Evolutionary conservation across 2,888 invertebrate species (phyloP).

Genomic region (Diaprepes abbreviatus): DNA sequence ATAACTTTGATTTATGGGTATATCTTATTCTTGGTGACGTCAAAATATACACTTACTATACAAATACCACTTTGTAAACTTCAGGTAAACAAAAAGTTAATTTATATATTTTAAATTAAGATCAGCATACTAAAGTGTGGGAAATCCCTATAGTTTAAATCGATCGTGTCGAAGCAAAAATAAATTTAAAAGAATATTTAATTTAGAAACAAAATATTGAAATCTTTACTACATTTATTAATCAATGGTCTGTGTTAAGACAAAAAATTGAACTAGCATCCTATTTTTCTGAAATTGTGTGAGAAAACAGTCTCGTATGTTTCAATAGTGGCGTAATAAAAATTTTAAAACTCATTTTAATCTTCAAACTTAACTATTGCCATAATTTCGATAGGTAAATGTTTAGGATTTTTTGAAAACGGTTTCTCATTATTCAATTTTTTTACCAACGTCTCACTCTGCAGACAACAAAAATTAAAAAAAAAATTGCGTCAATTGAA

Average conservation of each 20-base stretch:
- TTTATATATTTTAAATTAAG: too few species aligned
- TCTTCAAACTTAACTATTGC: too few species aligned
- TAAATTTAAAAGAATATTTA: neutral
- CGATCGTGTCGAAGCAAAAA: neutral
- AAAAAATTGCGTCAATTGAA: neutral
- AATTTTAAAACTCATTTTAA: neutral
- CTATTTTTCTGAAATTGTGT: neutral
- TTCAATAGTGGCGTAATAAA: neutral
- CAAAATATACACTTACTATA: too few species aligned
- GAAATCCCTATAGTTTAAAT: too few species aligned
- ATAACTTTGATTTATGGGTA: too few species aligned
- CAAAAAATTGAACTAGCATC: neutral
- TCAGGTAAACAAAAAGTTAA: too few species aligned
- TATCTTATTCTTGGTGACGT: too few species aligned
- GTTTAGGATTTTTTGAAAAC: neutral
- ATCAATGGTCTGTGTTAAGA: neutral
- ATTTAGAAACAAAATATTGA: too few species aligned
- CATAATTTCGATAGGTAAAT: neutral
- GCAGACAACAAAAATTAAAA: neutral
- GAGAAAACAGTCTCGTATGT: neutral
- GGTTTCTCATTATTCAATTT: neutral
- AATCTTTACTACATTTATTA: conserved; percentile 11
- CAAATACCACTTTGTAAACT: too few species aligned
- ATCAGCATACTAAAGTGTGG: too few species aligned
- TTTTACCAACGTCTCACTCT: neutral